Evolutionary conservation across 2,113 vertebrate species (phyloP).

Genomic region (Lethenteron reissneri): DNA sequence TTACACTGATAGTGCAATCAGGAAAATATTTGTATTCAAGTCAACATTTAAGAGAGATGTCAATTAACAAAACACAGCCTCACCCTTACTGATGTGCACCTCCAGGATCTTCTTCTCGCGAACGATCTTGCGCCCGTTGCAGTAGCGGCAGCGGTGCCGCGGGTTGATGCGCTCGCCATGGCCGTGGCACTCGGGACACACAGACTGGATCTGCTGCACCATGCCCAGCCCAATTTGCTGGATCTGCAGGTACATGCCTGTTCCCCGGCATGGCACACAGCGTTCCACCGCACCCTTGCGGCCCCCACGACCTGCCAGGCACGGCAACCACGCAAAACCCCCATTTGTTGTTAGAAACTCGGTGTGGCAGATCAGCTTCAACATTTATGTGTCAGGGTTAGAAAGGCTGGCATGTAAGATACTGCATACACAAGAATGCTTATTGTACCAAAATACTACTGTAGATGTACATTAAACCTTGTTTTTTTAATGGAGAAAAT

Average conservation of each 20-base stretch:
- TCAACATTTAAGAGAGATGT: too few species aligned
- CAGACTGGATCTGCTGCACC: constrained; percentile 23
- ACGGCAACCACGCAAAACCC: neutral
- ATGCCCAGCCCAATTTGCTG: constrained; percentile 20
- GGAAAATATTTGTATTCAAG: too few species aligned
- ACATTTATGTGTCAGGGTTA: too few species aligned
- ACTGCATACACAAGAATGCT: too few species aligned
- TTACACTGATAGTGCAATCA: neutral
- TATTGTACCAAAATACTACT: too few species aligned
- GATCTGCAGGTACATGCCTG: constrained; percentile 15
- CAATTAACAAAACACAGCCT: neutral
- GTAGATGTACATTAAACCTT: too few species aligned
- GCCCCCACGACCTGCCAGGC: neutral
- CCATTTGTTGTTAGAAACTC: too few species aligned
- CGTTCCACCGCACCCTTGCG: constrained; percentile 5
- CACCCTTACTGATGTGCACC: constrained; percentile 25
- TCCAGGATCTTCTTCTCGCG: constrained; percentile 24
- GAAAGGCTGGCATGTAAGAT: too few species aligned
- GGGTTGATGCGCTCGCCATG: constrained; percentile 21
- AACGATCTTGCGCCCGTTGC: constrained; percentile 22
- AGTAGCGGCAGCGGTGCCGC: constrained; percentile 20
- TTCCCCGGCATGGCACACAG: constrained; percentile 3
- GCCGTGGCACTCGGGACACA: constrained; percentile 24
- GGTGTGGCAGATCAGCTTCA: too few species aligned
- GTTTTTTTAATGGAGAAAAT: too few species aligned